Evolutionary conservation across 2,888 invertebrate genomes (phyloP), one percentile per base, ranked within the genome.

Genomic region (Erebia epiphron): DNA sequence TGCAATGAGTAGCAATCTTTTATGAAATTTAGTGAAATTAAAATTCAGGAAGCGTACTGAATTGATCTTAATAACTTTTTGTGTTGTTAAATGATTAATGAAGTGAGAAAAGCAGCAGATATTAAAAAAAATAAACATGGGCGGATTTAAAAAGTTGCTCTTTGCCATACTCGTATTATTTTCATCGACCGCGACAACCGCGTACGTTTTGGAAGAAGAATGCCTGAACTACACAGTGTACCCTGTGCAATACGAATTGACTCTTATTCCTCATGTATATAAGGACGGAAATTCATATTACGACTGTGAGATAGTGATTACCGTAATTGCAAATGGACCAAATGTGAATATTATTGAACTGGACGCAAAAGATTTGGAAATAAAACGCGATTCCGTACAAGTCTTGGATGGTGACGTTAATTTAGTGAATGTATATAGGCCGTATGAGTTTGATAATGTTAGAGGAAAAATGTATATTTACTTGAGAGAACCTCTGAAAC

Each of bases 181-280:
- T 69, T 80, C 80, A 9, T 78, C 83, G 8, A 77, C 83, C n/a
- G 79, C 81, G 18, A 35, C 35, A 35, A 82, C 83, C 46, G 87
- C 82, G 13, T 82, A 84, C 71, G 77, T 85, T 46, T 76, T 87
- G 49, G 87, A 89, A 62, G 92, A 92, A 79, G 92, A 92, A 76
- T 93, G 93, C 77, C 79, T 92, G 16, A 91, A 92, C 75, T 93
- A 91, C 60, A 92, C 92, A 66, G 87, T 93, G 62, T 93, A 93
- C 74, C 93, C 93, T 71, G 84, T 91, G 73, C 90, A 92, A 74
- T 93, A 93, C 60, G 92, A 92, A 67, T 69, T 93, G 0, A 86
- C 82, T 1, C 80, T 93, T 66, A 86, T 78, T 16, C 92, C 92
- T 0, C 85, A 87, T 60, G 77, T 91, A 62, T 82, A 81, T 52